Evolutionary conservation across 53 echinoderm and acorn worm species (phyloP).

Genomic region (Holothuria scabra): DNA sequence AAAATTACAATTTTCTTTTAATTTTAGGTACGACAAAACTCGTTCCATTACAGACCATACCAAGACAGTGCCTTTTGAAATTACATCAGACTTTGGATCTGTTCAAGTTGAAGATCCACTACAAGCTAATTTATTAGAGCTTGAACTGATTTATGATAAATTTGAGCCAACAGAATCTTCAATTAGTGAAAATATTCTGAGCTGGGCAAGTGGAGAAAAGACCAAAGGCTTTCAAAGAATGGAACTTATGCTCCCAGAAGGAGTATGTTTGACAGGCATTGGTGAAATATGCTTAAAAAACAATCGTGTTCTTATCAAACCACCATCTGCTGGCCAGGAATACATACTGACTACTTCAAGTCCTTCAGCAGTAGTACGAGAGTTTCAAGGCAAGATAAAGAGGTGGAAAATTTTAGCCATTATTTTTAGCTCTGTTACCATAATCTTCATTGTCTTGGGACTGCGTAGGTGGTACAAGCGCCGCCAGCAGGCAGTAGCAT

Average conservation of each 20-base stretch:
- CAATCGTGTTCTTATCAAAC: constrained; percentile 67
- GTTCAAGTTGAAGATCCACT: constrained; percentile 87
- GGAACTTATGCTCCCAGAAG: constrained; percentile 90
- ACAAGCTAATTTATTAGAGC: constrained; percentile 66
- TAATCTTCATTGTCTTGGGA: constrained; percentile 55
- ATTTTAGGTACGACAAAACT: constrained; percentile 84
- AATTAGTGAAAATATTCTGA: constrained; percentile 83
- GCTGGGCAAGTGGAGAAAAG: constrained; percentile 99
- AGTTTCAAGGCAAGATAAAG: constrained; percentile 68
- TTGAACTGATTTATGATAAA: constrained; percentile 86
- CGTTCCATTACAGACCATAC: constrained; percentile 81
- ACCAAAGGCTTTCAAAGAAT: constrained; percentile 97
- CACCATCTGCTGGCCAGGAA: constrained; percentile 63
- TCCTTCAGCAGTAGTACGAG: constrained; percentile 66
- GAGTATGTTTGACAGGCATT: constrained; percentile 78
- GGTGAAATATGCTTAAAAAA: constrained; percentile 81
- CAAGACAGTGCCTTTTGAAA: constrained; percentile 77
- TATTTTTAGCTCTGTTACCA: constrained; percentile 78
- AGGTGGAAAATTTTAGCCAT: constrained; percentile 69
- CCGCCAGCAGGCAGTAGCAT: constrained; percentile 60
- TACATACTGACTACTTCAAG: constrained; percentile 75
- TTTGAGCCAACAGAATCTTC: constrained; percentile 84
- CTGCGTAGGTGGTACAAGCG: constrained; percentile 69
- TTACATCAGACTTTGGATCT: constrained; percentile 51
- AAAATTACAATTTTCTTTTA: too few relatives aligned